Evolutionary conservation across 1,140 invertebrate genomes (phyloP), one percentile per base, ranked within the genome.

Genomic region (Musca vetustissima): DNA sequence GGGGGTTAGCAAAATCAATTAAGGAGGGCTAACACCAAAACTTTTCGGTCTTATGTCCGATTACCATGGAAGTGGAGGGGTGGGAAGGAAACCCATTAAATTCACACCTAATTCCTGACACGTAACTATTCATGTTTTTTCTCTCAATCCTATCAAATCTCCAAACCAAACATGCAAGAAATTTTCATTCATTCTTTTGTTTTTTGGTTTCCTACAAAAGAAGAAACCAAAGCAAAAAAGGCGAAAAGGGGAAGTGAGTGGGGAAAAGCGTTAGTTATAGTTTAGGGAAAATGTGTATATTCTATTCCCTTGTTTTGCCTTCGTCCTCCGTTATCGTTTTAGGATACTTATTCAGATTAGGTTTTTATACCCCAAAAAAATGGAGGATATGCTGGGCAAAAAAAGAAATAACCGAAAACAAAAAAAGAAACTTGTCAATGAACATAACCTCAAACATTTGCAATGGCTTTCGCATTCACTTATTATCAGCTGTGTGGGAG

Each of bases 71-170:
- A 7, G 13, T 43, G 6, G 36, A n/a, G n/a, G n/a, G n/a, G n/a
- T n/a, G 25, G 14, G 19, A 49, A 48, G 57, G 43, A 52, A 68
- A 49, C 43, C 67, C 71, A 75, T 74, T 72, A 69, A 76, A 75
- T 71, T 75, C 69, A 69, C 73, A 74, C 57, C 71, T 57, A 68
- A 71, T 69, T 66, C 25, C 55, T 59, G 19, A 19, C 55, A 59
- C 25, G 55, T 59, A 57, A 57, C 14, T 25, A 25, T 57, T 22
- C 25, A 32, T 32, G 21, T 57, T 13, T 25, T n/a, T 13, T 32
- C 28, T 32, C 28, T 9, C 28, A 3, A 32, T 32, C 3, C n/a
- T n/a, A n/a, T n/a, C n/a, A n/a, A n/a, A n/a, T n/a, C n/a, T n/a
- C n/a, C n/a, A n/a, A n/a, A n/a, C n/a, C n/a, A n/a, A n/a, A n/a